phyloP scores from a whole-genome alignment of 1,140 invertebrate genomes.

The Melitaea cinxia region DNA sequence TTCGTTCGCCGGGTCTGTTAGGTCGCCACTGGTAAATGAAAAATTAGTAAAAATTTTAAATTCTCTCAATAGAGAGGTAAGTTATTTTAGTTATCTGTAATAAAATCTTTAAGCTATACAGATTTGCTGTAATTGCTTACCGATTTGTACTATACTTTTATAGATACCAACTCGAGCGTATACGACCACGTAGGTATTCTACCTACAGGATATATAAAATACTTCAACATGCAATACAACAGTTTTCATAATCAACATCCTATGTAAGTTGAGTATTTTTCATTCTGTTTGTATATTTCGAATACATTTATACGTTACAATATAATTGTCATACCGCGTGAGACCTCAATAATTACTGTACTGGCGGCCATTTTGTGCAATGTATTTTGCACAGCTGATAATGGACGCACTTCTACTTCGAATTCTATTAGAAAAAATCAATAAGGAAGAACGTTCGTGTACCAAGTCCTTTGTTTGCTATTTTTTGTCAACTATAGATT shows the following conservation, averaged over 20 bases:
- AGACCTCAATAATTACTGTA: constrained; percentile 20
- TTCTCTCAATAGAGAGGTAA: constrained; percentile 80
- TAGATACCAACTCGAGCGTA: constrained; percentile 75
- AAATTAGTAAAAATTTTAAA: constrained; percentile 63
- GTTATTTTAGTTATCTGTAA: constrained; percentile 23
- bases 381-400: constrained; percentile 71
- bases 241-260: constrained; percentile 79
- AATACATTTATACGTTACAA: background rate
- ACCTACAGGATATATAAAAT: constrained; percentile 43
- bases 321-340: constrained; percentile 14
- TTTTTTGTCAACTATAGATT: too few species aligned
- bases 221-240: constrained; percentile 80
- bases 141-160: constrained; percentile 32
- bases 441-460: background rate
- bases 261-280: constrained; percentile 63
- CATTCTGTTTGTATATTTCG: background rate
- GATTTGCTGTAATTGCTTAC: background rate
- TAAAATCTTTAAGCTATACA: background rate
- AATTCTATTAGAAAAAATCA: constrained; percentile 11
- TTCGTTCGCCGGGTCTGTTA: constrained; percentile 83
- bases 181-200: constrained; percentile 61
- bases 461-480: background rate
- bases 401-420: constrained; percentile 32
- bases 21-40: constrained; percentile 71
- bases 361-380: constrained; percentile 79